Evolutionary conservation across 2,797 vertebrate species (phyloP).

Genomic region (Cossypha caffra): DNA sequence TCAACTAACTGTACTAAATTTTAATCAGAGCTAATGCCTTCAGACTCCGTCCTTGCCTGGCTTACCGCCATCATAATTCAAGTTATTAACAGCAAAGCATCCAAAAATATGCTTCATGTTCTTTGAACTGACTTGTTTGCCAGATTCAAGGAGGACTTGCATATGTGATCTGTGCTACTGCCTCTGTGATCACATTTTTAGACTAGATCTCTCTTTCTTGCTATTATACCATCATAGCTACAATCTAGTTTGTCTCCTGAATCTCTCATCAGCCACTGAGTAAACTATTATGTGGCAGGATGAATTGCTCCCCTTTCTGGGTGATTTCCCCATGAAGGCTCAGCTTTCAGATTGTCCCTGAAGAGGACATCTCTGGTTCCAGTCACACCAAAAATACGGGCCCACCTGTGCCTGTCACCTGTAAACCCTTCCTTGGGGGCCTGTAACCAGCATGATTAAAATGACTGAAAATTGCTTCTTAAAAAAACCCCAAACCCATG

Average conservation of each 20-base stretch:
- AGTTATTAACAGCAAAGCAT: background rate
- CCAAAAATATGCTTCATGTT: background rate
- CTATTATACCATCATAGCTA: background rate
- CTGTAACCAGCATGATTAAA: background rate
- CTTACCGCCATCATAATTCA: background rate
- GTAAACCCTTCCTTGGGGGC: background rate
- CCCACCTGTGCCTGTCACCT: background rate
- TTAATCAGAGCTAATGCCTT: background rate
- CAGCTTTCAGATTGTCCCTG: background rate
- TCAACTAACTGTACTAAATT: background rate
- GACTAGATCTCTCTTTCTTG: background rate
- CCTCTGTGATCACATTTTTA: background rate
- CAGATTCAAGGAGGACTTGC: background rate
- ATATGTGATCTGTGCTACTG: background rate
- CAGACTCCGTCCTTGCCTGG: background rate
- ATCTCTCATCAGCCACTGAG: background rate
- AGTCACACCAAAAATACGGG: fast-evolving
- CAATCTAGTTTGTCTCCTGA: background rate
- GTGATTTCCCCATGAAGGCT: background rate
- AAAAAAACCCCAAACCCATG: background rate
- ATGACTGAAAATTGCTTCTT: background rate
- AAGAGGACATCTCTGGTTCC: background rate
- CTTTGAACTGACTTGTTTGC: background rate
- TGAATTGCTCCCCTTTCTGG: background rate
- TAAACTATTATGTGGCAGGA: background rate